Percentiles rank a stretch among this genome's conserved stretches.
Conservation (phyloP, 2,113 vertebrate species). For the Nanger granti region DNA sequence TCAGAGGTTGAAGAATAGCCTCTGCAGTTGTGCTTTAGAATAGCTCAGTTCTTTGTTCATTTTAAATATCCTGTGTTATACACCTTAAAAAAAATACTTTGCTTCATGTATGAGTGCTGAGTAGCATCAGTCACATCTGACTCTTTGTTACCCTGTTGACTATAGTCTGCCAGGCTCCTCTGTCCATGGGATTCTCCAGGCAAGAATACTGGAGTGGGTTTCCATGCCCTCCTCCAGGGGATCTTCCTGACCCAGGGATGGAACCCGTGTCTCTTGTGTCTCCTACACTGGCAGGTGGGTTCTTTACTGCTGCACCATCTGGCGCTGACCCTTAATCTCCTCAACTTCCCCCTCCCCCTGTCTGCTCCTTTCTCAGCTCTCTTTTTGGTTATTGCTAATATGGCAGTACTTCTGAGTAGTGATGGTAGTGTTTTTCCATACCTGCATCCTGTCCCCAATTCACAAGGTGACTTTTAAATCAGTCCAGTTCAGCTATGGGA, state of each 20-base stretch:
- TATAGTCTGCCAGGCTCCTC: background rate
- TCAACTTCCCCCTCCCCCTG: background rate
- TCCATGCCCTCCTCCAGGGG: background rate
- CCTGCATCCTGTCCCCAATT: conserved; percentile 15
- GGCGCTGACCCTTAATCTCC: background rate
- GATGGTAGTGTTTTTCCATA: conserved; percentile 50
- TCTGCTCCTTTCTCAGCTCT: background rate
- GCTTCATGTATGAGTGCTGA: background rate
- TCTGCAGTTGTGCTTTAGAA: background rate
- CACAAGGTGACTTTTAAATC: conserved; percentile 19
- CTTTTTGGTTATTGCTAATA: background rate
- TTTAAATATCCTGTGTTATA: background rate
- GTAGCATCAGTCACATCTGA: background rate
- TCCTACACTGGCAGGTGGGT: background rate
- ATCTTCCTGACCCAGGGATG: background rate
- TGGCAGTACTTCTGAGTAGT: background rate
- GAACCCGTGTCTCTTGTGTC: background rate
- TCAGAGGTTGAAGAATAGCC: background rate
- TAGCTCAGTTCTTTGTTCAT: background rate
- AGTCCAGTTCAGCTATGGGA: background rate
- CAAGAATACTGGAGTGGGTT: background rate
- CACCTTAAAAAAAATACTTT: background rate
- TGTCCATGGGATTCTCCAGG: background rate
- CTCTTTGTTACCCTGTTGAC: background rate
- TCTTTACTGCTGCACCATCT: background rate